Conservation (phyloP, 2,797 vertebrate genomes). For the Alca torda region DNA sequence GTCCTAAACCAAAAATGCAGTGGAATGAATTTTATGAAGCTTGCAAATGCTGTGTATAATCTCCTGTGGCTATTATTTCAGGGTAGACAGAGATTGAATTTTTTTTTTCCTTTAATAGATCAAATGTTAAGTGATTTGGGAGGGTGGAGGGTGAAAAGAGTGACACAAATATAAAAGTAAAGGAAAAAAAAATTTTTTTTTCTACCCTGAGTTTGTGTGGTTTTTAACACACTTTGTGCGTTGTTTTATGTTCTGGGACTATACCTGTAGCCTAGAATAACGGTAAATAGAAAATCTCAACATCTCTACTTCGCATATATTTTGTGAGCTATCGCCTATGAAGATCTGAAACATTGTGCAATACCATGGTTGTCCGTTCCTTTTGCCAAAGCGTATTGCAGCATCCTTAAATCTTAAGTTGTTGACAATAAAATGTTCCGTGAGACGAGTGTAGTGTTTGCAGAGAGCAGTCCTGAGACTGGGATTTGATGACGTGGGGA, state of each 20-base stretch:
- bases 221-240: background rate
- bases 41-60: background rate
- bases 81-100: background rate
- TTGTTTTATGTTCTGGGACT: background rate
- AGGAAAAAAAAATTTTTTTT: background rate
- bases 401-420: background rate
- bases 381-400: background rate
- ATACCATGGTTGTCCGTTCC: fast-evolving
- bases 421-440: background rate
- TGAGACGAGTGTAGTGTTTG: background rate
- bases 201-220: background rate
- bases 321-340: background rate
- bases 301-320: background rate
- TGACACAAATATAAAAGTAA: background rate
- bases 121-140: background rate
- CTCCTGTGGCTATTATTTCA: background rate
- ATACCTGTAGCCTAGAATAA: background rate
- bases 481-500: background rate
- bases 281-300: background rate
- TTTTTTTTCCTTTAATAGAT: background rate
- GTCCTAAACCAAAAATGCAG: background rate
- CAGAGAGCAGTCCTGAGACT: background rate
- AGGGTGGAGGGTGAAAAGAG: background rate
- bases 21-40: background rate
- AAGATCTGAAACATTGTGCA: background rate